These are phyloP conservation scores for Danaus chrysippus DNA, from an alignment of 2,888 invertebrate genomes.

Conservation along the genomic window DNA sequence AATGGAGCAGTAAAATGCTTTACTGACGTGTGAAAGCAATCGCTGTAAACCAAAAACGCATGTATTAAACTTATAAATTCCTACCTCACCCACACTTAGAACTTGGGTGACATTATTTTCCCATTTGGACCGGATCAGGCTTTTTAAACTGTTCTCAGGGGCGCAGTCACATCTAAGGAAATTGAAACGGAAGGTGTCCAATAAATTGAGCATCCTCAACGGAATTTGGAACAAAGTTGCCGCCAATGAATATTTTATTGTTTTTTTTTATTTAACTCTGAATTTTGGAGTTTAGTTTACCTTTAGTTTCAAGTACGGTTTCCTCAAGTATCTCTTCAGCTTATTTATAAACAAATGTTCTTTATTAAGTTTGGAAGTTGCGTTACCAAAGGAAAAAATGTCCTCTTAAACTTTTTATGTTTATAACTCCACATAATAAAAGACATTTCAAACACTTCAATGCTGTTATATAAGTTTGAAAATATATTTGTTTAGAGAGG, in stretches of 20 bases:
- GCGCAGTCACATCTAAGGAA: constrained; percentile 49
- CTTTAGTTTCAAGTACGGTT: too few species aligned
- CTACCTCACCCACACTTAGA: constrained; percentile 10
- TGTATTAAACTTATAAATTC: constrained; percentile 10
- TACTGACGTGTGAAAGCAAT: too few species aligned
- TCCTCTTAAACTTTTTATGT: too few species aligned
- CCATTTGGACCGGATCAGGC: constrained; percentile 38
- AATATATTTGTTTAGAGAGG: too few species aligned
- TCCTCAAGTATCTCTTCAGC: too few species aligned
- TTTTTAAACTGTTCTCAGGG: constrained; percentile 45
- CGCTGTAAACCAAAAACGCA: neutral
- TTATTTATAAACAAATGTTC: too few species aligned
- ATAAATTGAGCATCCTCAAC: constrained; percentile 59
- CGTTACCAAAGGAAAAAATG: too few species aligned
- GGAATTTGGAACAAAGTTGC: constrained; percentile 56
- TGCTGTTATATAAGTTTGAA: too few species aligned
- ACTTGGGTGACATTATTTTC: constrained; percentile 20
- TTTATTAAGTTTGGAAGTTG: too few species aligned
- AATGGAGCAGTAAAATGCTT: too few species aligned
- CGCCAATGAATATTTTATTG: constrained; percentile 62
- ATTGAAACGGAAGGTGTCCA: constrained; percentile 73
- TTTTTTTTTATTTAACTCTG: constrained; percentile 33
- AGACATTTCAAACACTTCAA: too few species aligned
- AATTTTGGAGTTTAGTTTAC: neutral
- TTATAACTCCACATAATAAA: too few species aligned